phyloP scores from a whole-genome alignment of 2,888 invertebrate species.

The Patella pellucida region DNA sequence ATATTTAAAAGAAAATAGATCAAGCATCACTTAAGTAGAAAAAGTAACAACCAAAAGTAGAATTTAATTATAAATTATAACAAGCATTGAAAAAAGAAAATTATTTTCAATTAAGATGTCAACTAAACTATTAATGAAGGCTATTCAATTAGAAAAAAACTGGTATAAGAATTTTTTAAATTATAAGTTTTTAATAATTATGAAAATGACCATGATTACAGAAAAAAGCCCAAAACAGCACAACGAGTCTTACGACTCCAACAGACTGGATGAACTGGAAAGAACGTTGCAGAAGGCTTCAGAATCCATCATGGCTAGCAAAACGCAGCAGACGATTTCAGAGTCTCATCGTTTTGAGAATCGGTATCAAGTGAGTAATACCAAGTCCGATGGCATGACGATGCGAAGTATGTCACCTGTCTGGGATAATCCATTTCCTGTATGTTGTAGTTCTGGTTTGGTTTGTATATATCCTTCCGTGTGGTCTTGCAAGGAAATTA shows the following conservation, averaged over 20 bases:
- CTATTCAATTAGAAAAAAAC: too few species aligned
- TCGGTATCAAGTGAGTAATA: background rate
- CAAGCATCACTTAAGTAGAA: too few species aligned
- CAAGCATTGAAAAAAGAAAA: too few species aligned
- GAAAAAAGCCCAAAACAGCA: background rate
- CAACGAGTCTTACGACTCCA: slow-evolving; percentile 38
- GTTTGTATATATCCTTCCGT: slow-evolving; percentile 1
- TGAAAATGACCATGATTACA: background rate
- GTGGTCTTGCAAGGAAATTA: too few species aligned
- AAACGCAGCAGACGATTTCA: slow-evolving; percentile 20
- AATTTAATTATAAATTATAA: too few species aligned
- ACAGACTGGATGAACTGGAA: slow-evolving; percentile 56
- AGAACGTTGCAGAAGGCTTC: slow-evolving; percentile 55
- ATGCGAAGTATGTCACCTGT: slow-evolving; percentile 49
- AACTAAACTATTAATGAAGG: too few species aligned
- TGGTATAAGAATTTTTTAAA: too few species aligned
- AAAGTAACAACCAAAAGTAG: too few species aligned
- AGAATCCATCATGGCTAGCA: slow-evolving; percentile 49
- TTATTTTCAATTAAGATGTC: too few species aligned
- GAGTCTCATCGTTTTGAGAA: background rate
- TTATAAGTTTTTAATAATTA: too few species aligned
- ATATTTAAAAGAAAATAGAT: too few species aligned
- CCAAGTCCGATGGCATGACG: background rate
- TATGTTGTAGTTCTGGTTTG: slow-evolving; percentile 1
- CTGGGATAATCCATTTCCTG: slow-evolving; percentile 42